Conservation (phyloP, 2,113 vertebrate genomes). For the Origma solitaria region DNA sequence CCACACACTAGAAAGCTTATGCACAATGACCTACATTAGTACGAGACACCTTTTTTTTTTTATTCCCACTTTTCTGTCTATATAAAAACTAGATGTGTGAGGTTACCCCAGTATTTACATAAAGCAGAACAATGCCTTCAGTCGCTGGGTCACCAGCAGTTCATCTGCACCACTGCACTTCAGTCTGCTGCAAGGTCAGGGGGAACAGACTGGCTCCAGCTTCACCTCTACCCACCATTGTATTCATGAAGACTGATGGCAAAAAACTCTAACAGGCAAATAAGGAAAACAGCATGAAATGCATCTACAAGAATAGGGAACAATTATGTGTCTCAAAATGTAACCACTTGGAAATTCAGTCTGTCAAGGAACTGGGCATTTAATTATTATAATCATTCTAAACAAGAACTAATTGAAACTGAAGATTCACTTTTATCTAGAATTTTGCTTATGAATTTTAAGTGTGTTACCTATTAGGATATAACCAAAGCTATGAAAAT, state of each 20-base stretch:
- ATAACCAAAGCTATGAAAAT: conserved; percentile 41
- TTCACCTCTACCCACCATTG: conserved; percentile 35
- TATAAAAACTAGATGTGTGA: conserved; percentile 9
- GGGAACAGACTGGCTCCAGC: not conserved
- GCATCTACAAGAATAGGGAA: conserved; percentile 41
- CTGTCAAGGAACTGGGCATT: conserved; percentile 53
- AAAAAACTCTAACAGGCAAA: conserved; percentile 30
- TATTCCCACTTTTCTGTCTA: not conserved
- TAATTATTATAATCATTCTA: conserved; percentile 59
- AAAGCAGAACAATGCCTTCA: conserved; percentile 13
- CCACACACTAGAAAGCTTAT: not conserved
- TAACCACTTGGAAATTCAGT: conserved; percentile 41
- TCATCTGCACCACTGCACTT: not conserved
- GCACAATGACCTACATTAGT: conserved; percentile 10
- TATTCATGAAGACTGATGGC: conserved; percentile 12
- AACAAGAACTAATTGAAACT: conserved; percentile 56
- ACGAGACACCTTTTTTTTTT: not conserved
- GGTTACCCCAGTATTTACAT: conserved; percentile 19
- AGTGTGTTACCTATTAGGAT: conserved; percentile 38
- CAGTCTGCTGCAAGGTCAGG: not conserved
- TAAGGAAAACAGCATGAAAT: conserved; percentile 25
- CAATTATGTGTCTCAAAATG: conserved; percentile 54
- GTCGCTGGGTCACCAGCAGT: conserved; percentile 28
- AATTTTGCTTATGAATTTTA: conserved; percentile 44
- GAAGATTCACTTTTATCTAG: conserved; percentile 51